phyloP scores from a whole-genome alignment of 2,888 invertebrate species.

The Loripinus fragilis region DNA sequence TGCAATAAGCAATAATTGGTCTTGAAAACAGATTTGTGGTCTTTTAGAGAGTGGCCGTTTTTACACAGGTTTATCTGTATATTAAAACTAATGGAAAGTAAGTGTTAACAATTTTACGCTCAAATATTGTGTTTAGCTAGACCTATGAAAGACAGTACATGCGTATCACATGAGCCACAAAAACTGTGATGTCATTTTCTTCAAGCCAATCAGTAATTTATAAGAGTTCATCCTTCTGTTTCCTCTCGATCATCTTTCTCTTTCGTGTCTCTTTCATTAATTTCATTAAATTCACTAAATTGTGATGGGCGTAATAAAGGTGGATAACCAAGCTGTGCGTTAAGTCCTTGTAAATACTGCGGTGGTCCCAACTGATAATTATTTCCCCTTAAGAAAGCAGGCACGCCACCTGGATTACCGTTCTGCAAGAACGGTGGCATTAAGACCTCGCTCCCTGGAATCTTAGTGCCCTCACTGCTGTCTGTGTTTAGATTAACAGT shows the following conservation, averaged over 20 bases:
- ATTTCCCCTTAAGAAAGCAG: neutral
- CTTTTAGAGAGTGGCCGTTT: no score
- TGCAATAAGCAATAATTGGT: no score
- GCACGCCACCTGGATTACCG: neutral
- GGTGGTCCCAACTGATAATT: neutral
- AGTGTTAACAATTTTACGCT: no score
- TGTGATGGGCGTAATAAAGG: conserved; percentile 5
- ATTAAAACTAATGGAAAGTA: no score
- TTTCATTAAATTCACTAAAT: neutral
- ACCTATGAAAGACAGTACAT: no score
- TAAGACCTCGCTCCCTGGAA: neutral
- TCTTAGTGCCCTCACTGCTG: neutral
- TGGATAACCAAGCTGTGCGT: neutral
- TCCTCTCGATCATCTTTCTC: neutral
- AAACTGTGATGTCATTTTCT: no score
- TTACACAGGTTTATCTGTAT: no score
- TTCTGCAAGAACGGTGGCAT: neutral
- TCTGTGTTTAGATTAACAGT: neutral
- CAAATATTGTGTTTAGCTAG: no score
- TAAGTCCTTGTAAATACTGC: neutral
- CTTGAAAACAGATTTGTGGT: no score
- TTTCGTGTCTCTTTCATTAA: neutral
- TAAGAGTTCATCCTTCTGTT: neutral
- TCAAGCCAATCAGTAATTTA: no score
- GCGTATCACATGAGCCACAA: no score